Base-by-base conservation (phyloP, 2,797 vertebrate genomes). In the Parauchenoglanis ngamensis region DNA sequence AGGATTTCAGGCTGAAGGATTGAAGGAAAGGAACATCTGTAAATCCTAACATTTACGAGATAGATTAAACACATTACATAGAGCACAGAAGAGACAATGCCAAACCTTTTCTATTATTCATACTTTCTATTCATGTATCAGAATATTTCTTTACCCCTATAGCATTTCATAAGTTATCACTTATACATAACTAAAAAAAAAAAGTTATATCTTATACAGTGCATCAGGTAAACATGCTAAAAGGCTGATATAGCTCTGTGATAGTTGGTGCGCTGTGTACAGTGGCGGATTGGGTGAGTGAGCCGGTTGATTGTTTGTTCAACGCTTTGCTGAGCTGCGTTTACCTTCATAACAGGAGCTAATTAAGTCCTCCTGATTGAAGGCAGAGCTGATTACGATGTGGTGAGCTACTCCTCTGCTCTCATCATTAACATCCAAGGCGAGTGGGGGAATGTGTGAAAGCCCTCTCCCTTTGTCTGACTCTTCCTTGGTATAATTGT, bases 311-410 rank as follows among this genome's bases (percentile, higher is more conserved):
- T 91, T 93, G 92, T 93, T 93, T 93, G 91, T 91, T 91, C 90
- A 93, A 91, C 79, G 92, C 90, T 92, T 87, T 70, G 80, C 76
- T 88, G 91, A 90, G 91, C 90, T 89, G 85, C 90, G 89, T 94
- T 94, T 94, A 92, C 92, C 91, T 93, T 96, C 94, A 94, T 95
- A 96, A 95, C 96, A 95, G 95, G 95, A 95, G 95, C 96, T 98
- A 96, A 98, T 98, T 97, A 97, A 95, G 95, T 96, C 94, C 96
- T 97, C 95, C 93, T 96, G 95, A 97, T 96, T 96, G 95, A 95
- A 97, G 96, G 93, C 94, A 95, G 94, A 96, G 96, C 95, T 97
- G 96, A 97, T 97, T 97, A 97, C 95, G 95, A 94, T 93, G 93
- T 94, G 95, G 95, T 95, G 94, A 95, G 86, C 84, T 83, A 89